A percentile compares a stretch with the other conserved stretches of the same genome.
Evolutionary conservation across 2,888 invertebrate genomes (phyloP).

Genomic region (Criorhina ranunculi): DNA sequence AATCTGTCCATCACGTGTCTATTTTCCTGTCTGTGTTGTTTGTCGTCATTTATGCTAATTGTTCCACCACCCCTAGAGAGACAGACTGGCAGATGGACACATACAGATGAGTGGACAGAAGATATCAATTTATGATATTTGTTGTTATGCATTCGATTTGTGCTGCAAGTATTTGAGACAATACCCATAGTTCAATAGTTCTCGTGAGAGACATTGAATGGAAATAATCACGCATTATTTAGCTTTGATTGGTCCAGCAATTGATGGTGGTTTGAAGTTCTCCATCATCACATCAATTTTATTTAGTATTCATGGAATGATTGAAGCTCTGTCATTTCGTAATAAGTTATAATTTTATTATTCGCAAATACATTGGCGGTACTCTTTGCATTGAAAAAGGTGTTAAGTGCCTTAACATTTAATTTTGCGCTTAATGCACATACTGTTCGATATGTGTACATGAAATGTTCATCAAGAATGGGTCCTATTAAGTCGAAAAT

Average conservation of each 20-base stretch:
- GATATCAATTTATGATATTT: slow-evolving; percentile 64
- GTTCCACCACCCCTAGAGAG: slow-evolving; percentile 58
- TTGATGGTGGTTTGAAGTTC: slow-evolving; percentile 21
- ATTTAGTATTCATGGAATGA: neutral
- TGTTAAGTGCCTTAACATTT: no score
- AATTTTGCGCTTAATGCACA: no score
- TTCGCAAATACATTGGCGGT: no score
- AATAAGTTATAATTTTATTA: no score
- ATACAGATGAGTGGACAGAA: slow-evolving; percentile 42
- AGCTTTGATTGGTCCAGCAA: slow-evolving; percentile 37
- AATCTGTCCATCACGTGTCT: slow-evolving; percentile 73
- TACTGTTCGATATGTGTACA: no score
- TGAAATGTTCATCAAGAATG: no score
- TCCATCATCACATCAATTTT: neutral
- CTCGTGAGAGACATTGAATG: slow-evolving; percentile 38
- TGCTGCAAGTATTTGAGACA: slow-evolving; percentile 37
- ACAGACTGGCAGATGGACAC: slow-evolving; percentile 18
- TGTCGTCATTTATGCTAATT: slow-evolving; percentile 76
- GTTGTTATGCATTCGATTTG: slow-evolving; percentile 54
- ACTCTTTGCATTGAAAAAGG: no score
- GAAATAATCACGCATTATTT: slow-evolving; percentile 38
- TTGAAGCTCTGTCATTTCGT: no score
- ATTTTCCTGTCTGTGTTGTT: slow-evolving; percentile 64
- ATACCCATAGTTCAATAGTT: slow-evolving; percentile 19
- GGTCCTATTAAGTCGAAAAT: no score